Base-by-base conservation (phyloP, 2,888 invertebrate species). In the Drosophila greeni region DNA sequence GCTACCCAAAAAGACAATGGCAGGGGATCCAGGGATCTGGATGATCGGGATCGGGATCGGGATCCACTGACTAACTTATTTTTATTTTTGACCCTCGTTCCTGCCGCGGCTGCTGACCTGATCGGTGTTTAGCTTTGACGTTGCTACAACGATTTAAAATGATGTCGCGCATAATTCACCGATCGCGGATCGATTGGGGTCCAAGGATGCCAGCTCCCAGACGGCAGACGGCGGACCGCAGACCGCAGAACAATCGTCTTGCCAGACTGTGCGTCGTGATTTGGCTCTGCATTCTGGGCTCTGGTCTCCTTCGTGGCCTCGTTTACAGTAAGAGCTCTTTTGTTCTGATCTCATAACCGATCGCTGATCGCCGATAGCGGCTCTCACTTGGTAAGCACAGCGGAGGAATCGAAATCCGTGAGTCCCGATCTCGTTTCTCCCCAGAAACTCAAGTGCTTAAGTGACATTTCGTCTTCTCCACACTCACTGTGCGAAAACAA, bases 131-230 rank as follows among this genome's bases (percentile, higher is more conserved):
- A 80, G 80, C 84, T 81, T 82, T 84, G 81, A 81, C 84, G 79
- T 79, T 62, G 75, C 72, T 66, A 80, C 81, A 81, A 82, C 81
- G 81, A 85, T 84, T 85, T 85, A 85, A 85, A 84, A 81, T 85
- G 85, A 84, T 84, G 86, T 83, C 75, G 86, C 84, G 84, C 84
- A 84, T 84, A 84, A 85, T 82, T 84, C 86, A 85, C 86, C 71
- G 75, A 82, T 75, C 77, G 73, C 53, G 71, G 64, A 76, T 73
- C 73, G 53, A 74, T 62, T 45, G 53, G 36, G 53, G 23, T 45
- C 40, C 48, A 52, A 52, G 73, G 45, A 34, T 52, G 29, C 55
- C 56, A 52, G 75, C 66, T 68, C 73, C 65, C 49, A 48, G n/a
- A n/a, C n/a, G n/a, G n/a, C n/a, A n/a, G 56, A 66, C 59, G 59